Conservation (phyloP, 2,113 vertebrate genomes). For the Urocolius indicus region DNA sequence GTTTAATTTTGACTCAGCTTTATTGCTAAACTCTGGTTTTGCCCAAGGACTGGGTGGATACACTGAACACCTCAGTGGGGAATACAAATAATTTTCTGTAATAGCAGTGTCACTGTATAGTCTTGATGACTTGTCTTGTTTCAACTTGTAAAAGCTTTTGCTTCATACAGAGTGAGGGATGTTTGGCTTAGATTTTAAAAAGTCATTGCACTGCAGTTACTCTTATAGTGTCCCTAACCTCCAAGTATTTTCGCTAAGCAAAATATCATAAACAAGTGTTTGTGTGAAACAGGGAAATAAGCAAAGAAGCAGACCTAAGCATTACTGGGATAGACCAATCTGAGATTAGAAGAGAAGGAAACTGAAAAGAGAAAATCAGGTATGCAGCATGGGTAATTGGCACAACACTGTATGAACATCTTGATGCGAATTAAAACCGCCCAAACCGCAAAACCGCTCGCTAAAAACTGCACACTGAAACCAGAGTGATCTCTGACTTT, state of each 20-base stretch:
- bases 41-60: background rate
- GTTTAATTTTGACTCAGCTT: background rate
- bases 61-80: background rate
- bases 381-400: background rate
- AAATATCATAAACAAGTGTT: background rate
- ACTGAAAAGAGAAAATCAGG: background rate
- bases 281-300: conserved; percentile 4
- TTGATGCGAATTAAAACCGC: background rate
- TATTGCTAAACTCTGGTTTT: background rate
- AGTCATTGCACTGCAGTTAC: background rate
- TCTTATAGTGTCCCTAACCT: background rate
- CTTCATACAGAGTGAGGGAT: background rate
- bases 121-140: background rate
- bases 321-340: background rate
- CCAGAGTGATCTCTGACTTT: background rate
- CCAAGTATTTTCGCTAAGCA: background rate
- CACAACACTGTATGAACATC: background rate
- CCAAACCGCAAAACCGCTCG: background rate
- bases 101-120: background rate
- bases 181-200: background rate
- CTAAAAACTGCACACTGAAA: background rate
- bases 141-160: background rate
- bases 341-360: background rate
- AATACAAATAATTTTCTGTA: background rate
- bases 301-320: background rate